Conservation (phyloP, 2,888 invertebrate genomes). For the Tetragnatha montana region DNA sequence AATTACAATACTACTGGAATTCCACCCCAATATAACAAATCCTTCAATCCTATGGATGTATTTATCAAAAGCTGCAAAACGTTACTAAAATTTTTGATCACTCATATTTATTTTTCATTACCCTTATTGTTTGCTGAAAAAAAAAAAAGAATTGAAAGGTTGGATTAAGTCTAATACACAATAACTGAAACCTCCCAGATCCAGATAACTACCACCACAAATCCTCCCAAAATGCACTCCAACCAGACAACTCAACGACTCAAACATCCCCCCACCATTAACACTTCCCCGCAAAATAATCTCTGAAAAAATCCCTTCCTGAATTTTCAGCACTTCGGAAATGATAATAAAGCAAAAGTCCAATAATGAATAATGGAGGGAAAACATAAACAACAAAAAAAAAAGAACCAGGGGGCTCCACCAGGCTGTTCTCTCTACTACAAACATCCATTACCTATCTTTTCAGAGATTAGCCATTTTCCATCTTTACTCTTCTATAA, state of each 20-base stretch:
- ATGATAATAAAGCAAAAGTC: constrained; percentile 30
- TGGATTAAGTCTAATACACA: too few relatives aligned
- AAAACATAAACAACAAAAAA: constrained; percentile 35
- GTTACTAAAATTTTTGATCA: too few relatives aligned
- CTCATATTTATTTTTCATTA: too few relatives aligned
- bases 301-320: not conserved
- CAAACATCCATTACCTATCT: constrained; percentile 68
- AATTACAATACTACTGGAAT: too few relatives aligned
- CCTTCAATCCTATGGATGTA: too few relatives aligned
- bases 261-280: not conserved
- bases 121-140: too few relatives aligned
- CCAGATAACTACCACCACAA: not conserved
- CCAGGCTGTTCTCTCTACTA: not conserved
- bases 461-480: constrained; percentile 68
- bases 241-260: not conserved
- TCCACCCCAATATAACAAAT: too few relatives aligned
- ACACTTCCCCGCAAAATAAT: not conserved
- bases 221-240: not conserved
- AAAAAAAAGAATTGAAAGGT: too few relatives aligned
- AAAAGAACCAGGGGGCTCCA: constrained; percentile 30
- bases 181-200: too few relatives aligned
- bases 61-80: too few relatives aligned
- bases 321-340: constrained; percentile 1
- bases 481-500: constrained; percentile 66
- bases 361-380: constrained; percentile 59